Evolutionary conservation across 2,888 invertebrate genomes (phyloP), one percentile per base, ranked within the genome.

Genomic region (Andrena camellia): DNA sequence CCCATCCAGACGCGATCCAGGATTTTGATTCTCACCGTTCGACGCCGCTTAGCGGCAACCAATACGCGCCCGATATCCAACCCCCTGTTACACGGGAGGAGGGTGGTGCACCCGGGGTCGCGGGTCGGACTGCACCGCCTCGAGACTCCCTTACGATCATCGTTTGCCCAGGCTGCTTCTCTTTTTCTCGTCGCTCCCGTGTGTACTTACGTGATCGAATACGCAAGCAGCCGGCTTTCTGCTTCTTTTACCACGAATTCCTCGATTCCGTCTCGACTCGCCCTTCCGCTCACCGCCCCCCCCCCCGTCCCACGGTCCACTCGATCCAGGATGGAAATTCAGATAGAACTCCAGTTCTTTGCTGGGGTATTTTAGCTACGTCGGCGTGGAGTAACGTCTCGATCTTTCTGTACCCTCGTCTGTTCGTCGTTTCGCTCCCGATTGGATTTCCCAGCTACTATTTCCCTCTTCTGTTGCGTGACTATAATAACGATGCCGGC

Each of bases 191-290:
- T 71, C 33, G 59, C 78, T 84, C 71, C 71, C 83, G 81, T 82
- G 83, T 86, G 84, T 88, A 86, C 85, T 85, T 88, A 90, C 85
- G 81, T 86, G 90, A 90, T 90, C 89, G 89, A 88, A 90, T 90
- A 89, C 84, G 81, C 81, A 88, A 89, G 89, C 90, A 86, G 88
- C 50, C 69, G 70, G 70, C 73, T 87, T 72, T 69, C 79, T 59
- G 77, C 68, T 83, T 83, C 85, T 87, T 83, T 79, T 79, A 81
- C 81, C 72, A 71, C 69, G 78, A 63, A 62, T 77, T 73, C 57
- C 68, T 48, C 76, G 69, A 60, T 64, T 66, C 57, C 35, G 2
- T 52, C 20, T 23, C 50, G 62, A 42, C 50, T 42, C 67, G 6
- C 2, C 48, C 57, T 48, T 23, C 29, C 26, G 10, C 57, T 59